phyloP scores from a whole-genome alignment of 2,113 vertebrate genomes.

The Hiodon alosoides region DNA sequence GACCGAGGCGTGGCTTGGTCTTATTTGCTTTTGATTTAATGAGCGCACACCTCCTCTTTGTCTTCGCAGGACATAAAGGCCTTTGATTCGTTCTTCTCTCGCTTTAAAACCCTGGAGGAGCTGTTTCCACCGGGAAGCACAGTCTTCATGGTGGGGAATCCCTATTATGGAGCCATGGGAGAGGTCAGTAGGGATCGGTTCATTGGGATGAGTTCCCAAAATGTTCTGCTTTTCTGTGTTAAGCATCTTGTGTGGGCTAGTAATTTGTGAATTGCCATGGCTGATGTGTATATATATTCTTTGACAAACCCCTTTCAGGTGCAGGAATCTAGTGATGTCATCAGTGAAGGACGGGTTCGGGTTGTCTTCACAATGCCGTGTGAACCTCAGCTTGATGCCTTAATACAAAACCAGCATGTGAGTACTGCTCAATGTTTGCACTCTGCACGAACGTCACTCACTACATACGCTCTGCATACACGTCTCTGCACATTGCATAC shows the following conservation, averaged over 20 bases:
- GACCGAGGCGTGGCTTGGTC: neutral
- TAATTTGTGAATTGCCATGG: no score
- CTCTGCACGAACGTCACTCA: no score
- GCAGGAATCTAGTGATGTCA: conserved; percentile 87
- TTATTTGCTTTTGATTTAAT: neutral
- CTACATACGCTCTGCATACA: neutral
- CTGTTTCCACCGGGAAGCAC: conserved; percentile 77
- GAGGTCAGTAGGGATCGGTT: conserved; percentile 67
- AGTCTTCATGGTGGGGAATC: conserved; percentile 92
- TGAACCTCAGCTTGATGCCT: conserved; percentile 84
- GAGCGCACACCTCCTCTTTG: conserved; percentile 16
- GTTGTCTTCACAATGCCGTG: conserved; percentile 87
- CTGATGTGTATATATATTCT: neutral
- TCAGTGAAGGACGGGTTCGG: conserved; percentile 83
- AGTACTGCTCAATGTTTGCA: conserved; percentile 45
- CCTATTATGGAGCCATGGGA: conserved; percentile 90
- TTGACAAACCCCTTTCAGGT: conserved; percentile 59
- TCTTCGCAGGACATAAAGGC: conserved; percentile 79
- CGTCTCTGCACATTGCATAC: neutral
- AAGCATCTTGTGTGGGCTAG: no score
- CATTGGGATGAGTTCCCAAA: no score
- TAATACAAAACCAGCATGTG: conserved; percentile 97
- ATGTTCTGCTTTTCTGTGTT: neutral
- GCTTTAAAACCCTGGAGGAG: conserved; percentile 81
- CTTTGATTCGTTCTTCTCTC: conserved; percentile 75